A percentile compares a stretch with the other conserved stretches of the same genome.
Conservation (phyloP, 2,797 vertebrate genomes). For the Enteromius viviparus region DNA sequence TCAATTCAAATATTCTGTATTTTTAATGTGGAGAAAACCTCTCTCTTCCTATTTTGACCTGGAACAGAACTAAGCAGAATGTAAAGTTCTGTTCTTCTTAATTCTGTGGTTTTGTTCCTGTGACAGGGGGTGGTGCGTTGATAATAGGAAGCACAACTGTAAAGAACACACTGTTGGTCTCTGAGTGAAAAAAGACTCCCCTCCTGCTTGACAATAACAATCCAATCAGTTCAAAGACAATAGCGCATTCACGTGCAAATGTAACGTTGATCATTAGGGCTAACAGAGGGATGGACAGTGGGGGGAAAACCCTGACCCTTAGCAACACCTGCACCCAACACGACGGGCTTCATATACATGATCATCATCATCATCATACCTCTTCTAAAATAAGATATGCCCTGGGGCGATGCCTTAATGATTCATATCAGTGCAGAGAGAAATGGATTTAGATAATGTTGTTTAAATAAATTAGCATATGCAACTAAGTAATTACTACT, state of each 20-base stretch:
- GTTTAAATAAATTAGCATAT: constrained; percentile 70
- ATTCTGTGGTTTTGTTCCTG: constrained; percentile 24
- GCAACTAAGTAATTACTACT: constrained; percentile 60
- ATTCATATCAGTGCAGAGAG: constrained; percentile 85
- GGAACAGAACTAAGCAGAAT: background rate
- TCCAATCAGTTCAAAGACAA: constrained; percentile 82
- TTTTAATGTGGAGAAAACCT: background rate
- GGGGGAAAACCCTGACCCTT: constrained; percentile 38
- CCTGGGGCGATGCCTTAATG: constrained; percentile 82
- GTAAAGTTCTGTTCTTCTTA: constrained; percentile 18
- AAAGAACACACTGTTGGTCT: constrained; percentile 68
- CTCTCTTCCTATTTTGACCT: background rate
- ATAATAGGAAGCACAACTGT: constrained; percentile 60
- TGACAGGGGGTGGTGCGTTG: constrained; percentile 44
- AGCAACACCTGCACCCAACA: constrained; percentile 45
- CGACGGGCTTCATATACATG: constrained; percentile 65
- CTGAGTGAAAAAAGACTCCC: constrained; percentile 63
- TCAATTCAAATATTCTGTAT: background rate
- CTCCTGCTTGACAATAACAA: constrained; percentile 83
- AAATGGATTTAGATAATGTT: constrained; percentile 72
- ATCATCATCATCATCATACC: constrained; percentile 63
- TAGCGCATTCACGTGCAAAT: constrained; percentile 84
- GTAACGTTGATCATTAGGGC: constrained; percentile 70
- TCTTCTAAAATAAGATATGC: constrained; percentile 79
- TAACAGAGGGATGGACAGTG: constrained; percentile 48